phyloP scores from a whole-genome alignment of 2,888 invertebrate species.

The Drosophila cognata region DNA sequence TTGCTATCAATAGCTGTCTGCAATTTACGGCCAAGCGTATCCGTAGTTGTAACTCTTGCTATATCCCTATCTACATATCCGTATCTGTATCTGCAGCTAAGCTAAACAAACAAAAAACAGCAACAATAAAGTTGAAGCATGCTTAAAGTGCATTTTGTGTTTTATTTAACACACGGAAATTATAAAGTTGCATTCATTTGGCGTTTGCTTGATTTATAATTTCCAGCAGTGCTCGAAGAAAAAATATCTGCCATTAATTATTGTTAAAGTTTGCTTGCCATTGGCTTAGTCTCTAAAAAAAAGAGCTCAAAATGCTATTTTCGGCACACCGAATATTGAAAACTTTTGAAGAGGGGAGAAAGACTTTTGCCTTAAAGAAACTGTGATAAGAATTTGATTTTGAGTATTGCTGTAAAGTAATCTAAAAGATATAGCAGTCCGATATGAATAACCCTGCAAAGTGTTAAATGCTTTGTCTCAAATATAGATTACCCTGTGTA shows the following conservation, averaged over 20 bases:
- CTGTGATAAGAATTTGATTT: not conserved
- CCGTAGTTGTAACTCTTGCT: constrained; percentile 35
- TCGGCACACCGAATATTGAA: not conserved
- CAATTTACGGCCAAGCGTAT: constrained; percentile 61
- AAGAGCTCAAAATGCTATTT: not conserved
- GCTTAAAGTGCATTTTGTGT: constrained; percentile 37
- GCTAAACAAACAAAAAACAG: constrained; percentile 57
- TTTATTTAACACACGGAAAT: constrained; percentile 74
- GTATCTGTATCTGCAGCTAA: constrained; percentile 39
- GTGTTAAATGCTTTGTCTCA: not conserved
- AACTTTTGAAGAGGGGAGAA: rapidly evolving
- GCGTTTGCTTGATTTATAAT: constrained; percentile 62
- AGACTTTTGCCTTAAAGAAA: not conserved
- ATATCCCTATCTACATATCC: constrained; percentile 34
- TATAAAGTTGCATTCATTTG: constrained; percentile 61
- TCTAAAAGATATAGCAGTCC: not conserved
- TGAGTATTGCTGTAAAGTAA: not conserved
- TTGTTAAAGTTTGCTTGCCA: not conserved
- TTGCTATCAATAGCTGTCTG: constrained; percentile 60
- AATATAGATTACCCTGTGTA: not conserved
- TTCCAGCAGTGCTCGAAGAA: constrained; percentile 47
- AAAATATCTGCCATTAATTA: not conserved
- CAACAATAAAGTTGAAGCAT: constrained; percentile 30
- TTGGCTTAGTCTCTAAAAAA: not conserved
- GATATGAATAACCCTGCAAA: not conserved